phyloP scores from a whole-genome alignment of 2,113 vertebrate genomes.

The Calyptomena viridis region DNA sequence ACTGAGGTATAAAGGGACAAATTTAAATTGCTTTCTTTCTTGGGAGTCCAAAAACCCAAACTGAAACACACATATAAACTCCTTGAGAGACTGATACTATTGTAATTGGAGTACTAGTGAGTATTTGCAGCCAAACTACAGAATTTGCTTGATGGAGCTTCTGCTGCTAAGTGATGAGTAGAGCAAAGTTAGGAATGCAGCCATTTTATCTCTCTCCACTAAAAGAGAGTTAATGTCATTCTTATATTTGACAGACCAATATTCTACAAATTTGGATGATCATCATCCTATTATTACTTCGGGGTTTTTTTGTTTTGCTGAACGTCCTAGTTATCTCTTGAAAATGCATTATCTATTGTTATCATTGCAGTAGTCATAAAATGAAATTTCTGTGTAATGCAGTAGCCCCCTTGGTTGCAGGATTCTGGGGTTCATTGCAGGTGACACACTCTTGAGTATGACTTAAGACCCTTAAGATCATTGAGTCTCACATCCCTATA shows the following conservation, averaged over 20 bases:
- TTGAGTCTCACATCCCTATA: fast-evolving
- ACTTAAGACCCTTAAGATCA: not conserved
- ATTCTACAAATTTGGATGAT: not conserved
- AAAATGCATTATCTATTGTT: not conserved
- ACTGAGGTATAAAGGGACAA: not conserved
- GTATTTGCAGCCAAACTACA: not conserved
- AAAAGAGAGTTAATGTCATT: not conserved
- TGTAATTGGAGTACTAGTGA: not conserved
- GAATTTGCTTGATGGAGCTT: not conserved
- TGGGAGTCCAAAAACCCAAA: not conserved
- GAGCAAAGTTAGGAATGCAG: not conserved
- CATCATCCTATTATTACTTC: not conserved
- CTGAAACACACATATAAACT: not conserved
- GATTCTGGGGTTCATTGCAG: not conserved
- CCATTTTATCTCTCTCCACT: not conserved
- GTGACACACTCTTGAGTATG: not conserved
- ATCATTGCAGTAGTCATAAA: not conserved
- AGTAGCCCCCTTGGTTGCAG: fast-evolving
- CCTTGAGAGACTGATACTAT: not conserved
- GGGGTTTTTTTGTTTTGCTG: not conserved
- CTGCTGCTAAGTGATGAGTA: not conserved
- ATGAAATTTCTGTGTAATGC: not conserved
- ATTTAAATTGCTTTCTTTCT: not conserved
- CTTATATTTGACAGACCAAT: not conserved
- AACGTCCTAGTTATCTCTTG: not conserved